A percentile compares a stretch with the other conserved stretches of the same genome.
phyloP scores from a whole-genome alignment of 2,888 invertebrate genomes.

The Apantesis nais region DNA sequence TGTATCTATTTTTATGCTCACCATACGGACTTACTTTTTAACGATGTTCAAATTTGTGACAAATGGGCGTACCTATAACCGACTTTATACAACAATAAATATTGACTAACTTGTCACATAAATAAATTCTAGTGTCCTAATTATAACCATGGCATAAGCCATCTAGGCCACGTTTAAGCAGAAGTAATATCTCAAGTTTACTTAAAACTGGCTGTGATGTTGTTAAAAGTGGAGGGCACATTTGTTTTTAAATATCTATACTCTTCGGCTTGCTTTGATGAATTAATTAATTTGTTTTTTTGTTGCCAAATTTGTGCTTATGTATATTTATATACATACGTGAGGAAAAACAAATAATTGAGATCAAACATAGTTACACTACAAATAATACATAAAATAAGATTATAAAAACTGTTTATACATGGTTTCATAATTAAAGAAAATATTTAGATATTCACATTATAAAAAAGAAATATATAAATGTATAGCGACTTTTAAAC shows the following conservation, averaged over 20 bases:
- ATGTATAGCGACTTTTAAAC: constrained; percentile 9
- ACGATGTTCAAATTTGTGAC: neutral
- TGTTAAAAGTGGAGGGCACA: constrained; percentile 1
- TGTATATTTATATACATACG: constrained; percentile 1
- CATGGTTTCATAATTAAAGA: neutral
- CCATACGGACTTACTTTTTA: neutral
- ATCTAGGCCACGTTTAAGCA: constrained; percentile 17
- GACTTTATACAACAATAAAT: neutral
- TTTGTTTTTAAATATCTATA: neutral
- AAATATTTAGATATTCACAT: neutral
- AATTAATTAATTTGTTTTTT: too few relatives aligned
- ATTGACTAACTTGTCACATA: neutral
- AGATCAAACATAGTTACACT: constrained; percentile 13
- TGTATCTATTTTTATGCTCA: neutral
- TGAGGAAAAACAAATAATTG: neutral
- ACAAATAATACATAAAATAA: constrained; percentile 9
- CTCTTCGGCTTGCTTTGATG: neutral
- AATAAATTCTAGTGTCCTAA: constrained; percentile 25
- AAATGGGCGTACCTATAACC: neutral
- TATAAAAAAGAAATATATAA: neutral
- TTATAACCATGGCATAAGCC: constrained; percentile 32
- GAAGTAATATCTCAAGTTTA: neutral
- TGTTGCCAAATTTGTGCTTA: too few relatives aligned
- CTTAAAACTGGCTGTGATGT: neutral
- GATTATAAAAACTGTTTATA: neutral